phyloP scores from a whole-genome alignment of 2,797 vertebrate species.

The Balearica regulorum region DNA sequence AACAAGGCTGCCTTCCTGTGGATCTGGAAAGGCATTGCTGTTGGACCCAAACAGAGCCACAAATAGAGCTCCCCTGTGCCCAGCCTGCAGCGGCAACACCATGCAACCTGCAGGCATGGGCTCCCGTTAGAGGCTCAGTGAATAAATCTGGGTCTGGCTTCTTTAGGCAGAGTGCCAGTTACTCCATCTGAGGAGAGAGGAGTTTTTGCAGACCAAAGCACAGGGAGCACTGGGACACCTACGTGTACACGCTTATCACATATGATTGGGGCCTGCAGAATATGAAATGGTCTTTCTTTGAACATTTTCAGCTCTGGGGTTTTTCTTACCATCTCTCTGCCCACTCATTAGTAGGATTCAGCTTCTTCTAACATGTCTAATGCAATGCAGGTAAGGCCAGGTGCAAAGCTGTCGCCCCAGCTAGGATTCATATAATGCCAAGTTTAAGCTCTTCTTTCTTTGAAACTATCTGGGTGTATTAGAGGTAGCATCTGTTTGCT shows the following conservation, averaged over 20 bases:
- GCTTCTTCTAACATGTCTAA: neutral
- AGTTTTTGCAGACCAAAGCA: neutral
- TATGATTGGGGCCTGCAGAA: neutral
- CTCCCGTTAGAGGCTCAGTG: neutral
- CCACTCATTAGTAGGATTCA: neutral
- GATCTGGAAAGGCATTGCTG: neutral
- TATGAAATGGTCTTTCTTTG: neutral
- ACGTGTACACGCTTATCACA: neutral
- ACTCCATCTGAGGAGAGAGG: neutral
- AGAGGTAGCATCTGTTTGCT: neutral
- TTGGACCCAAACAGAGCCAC: neutral
- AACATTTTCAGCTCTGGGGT: neutral
- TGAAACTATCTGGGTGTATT: neutral
- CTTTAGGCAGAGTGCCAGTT: neutral
- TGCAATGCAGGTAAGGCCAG: neutral
- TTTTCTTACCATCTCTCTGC: neutral
- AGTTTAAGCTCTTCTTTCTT: neutral
- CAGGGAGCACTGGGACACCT: too few species aligned
- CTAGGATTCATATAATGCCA: neutral
- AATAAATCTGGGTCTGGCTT: neutral
- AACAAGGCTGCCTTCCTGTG: neutral
- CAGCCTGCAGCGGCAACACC: accelerated
- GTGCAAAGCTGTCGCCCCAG: neutral
- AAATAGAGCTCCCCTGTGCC: neutral
- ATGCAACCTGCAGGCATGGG: neutral